These are phyloP conservation scores for Tiphia femorata DNA, from an alignment of 2,888 invertebrate genomes.

Conservation along the genomic window DNA sequence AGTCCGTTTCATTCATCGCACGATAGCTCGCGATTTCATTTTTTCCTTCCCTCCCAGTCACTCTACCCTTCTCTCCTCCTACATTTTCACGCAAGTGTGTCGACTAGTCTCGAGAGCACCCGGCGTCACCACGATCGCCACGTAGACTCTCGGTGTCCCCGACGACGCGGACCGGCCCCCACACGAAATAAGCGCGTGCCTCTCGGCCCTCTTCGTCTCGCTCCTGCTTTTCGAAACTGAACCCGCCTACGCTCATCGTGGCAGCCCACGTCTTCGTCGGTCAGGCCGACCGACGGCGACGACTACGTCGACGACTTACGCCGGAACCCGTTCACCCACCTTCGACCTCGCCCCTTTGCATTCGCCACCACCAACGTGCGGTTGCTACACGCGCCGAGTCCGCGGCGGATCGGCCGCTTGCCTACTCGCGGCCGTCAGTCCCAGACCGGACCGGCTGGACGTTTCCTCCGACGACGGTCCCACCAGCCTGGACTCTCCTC, in stretches of 20 bases:
- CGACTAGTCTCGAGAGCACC: too few relatives aligned
- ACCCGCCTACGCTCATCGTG: conserved; percentile 31
- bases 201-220: conserved; percentile 8
- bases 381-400: neutral
- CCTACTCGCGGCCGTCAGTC: too few relatives aligned
- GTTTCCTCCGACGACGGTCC: neutral
- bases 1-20: too few relatives aligned
- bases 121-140: too few relatives aligned
- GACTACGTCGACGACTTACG: conserved; percentile 49
- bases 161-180: neutral
- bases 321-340: conserved; percentile 65
- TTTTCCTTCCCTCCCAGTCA: too few relatives aligned
- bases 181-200: neutral
- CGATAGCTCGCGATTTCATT: too few relatives aligned
- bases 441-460: neutral
- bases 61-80: too few relatives aligned
- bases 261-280: too few relatives aligned
- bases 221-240: conserved; percentile 40
- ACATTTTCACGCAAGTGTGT: too few relatives aligned
- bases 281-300: conserved; percentile 50
- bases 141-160: too few relatives aligned
- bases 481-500: neutral
- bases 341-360: conserved; percentile 63
- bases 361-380: conserved; percentile 44
- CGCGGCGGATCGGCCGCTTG: neutral